Evolutionary conservation across 2,888 invertebrate genomes (phyloP), one percentile per base, ranked within the genome.

Genomic region (Callosobruchus maculatus): DNA sequence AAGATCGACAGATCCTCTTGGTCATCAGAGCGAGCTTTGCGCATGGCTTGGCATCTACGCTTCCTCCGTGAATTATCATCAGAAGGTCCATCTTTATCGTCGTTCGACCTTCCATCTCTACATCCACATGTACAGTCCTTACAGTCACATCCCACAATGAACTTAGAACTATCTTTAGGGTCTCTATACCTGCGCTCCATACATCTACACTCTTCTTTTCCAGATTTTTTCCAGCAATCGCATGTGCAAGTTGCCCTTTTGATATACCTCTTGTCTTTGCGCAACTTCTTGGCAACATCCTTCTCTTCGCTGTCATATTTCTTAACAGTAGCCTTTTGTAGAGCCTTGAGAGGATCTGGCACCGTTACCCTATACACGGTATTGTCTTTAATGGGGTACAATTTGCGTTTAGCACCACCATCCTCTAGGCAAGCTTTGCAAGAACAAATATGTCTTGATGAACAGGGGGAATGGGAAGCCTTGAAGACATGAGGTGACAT

Each of bases 1-100:
- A 75, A 66, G 0, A 74, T 67, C 7, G 75, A 72, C 69, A 77
- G 31, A 22, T 73, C 72, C 18, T 74, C 74, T 70, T 68, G 49
- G 9, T 49, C 26, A 26, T 26, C 26, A 26, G 26, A 26, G 26
- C 26, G 26, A 7, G 26, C 26, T 3, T 49, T 49, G 1, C 49
- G 1, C 49, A 49, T 49, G 1, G 49, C 49, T 18, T 18, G 7
- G 13, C 49, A 49, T 49, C 49, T 49, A 7, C 49, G 49, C 49
- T 18, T 49, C 18, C 13, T 49, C 18, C 49, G 7, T 49, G 49
- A 49, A 49, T 49, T 18, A 49, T 49, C 49, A 49, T 7, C 7
- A 49, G 49, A 18, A 13, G 1, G 13, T 13, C 13, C 49, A 49
- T 49, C 49, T 18, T 49, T 49, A 49, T 49, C 49, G 4, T 49